These are phyloP conservation scores for Heliconius sara DNA, from an alignment of 2,888 invertebrate genomes.

Conservation along the genomic window DNA sequence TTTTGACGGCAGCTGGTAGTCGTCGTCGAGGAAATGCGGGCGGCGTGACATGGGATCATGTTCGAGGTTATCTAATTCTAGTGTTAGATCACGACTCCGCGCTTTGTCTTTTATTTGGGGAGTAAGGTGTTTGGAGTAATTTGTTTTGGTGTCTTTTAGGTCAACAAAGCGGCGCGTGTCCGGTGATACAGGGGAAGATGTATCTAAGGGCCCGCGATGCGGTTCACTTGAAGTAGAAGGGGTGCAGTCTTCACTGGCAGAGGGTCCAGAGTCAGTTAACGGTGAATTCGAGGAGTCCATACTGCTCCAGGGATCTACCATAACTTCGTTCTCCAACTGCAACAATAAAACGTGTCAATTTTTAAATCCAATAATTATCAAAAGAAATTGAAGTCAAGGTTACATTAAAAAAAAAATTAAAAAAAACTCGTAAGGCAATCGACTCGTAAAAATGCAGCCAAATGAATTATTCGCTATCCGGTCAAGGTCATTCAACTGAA, in stretches of 20 bases:
- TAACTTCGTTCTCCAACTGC: constrained; percentile 84
- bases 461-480: constrained; percentile 58
- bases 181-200: constrained; percentile 64
- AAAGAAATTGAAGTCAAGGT: constrained; percentile 59
- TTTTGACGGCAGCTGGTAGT: constrained; percentile 83
- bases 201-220: constrained; percentile 61
- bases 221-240: constrained; percentile 77
- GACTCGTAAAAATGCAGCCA: constrained; percentile 59
- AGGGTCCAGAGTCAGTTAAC: constrained; percentile 80
- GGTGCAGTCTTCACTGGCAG: constrained; percentile 80
- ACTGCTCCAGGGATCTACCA: constrained; percentile 83
- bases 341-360: constrained; percentile 59
- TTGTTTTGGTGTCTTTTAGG: constrained; percentile 67
- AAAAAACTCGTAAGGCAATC: constrained; percentile 56
- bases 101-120: constrained; percentile 69
- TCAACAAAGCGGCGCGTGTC: constrained; percentile 70
- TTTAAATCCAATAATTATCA: constrained; percentile 29
- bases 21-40: constrained; percentile 86
- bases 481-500: constrained; percentile 61
- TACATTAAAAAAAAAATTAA: constrained; percentile 47
- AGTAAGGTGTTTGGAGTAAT: constrained; percentile 58
- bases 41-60: constrained; percentile 74
- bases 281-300: constrained; percentile 83
- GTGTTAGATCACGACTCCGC: constrained; percentile 73
- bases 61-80: constrained; percentile 73